Evolutionary conservation across 2,797 vertebrate species (phyloP).

Genomic region (Takifugu ocellatus): DNA sequence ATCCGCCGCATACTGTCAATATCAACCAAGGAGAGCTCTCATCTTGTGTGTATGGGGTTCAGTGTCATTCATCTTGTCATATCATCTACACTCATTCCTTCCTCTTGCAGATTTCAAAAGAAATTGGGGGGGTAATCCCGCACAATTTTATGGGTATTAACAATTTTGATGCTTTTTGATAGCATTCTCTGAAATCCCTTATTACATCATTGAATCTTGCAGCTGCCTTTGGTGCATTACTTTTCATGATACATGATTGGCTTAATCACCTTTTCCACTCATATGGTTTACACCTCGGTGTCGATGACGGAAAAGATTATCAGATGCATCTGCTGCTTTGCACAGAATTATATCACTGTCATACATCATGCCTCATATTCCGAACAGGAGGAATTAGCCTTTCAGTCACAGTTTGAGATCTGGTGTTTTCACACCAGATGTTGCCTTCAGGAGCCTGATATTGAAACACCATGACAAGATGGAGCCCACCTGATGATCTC

Average conservation of each 20-base stretch:
- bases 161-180: constrained; percentile 6
- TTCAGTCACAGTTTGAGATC: not conserved
- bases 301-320: constrained; percentile 27
- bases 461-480: not conserved
- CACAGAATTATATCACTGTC: constrained; percentile 18
- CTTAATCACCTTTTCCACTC: constrained; percentile 23
- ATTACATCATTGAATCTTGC: constrained; percentile 10
- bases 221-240: constrained; percentile 8
- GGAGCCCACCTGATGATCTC: too few relatives aligned
- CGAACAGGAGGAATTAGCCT: constrained; percentile 11
- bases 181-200: constrained; percentile 10
- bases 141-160: constrained; percentile 19
- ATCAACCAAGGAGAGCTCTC: constrained; percentile 49
- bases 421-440: constrained; percentile 2
- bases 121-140: constrained; percentile 33
- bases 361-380: constrained; percentile 10
- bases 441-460: constrained; percentile 18
- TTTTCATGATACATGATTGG: constrained; percentile 4
- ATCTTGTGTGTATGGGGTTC: constrained; percentile 48
- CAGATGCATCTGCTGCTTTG: constrained; percentile 29
- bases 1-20: constrained; percentile 27
- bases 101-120: constrained; percentile 34
- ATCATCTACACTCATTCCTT: constrained; percentile 38
- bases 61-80: constrained; percentile 48
- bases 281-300: constrained; percentile 23